Conservation (phyloP, 1,140 invertebrate species). For the Lepidurus arcticus region DNA sequence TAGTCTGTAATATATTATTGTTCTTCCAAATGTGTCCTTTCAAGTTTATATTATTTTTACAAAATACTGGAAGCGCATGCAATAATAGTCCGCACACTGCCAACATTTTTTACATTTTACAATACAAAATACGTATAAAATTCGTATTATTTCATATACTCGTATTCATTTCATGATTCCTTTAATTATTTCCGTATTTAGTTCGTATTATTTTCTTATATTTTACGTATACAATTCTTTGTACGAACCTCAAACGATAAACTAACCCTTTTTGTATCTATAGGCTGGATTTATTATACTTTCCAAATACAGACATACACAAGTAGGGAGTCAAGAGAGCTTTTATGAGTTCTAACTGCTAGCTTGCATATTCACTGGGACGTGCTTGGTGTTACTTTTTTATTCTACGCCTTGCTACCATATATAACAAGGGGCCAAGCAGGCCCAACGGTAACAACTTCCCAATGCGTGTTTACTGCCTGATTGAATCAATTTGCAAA, state of each 20-base stretch:
- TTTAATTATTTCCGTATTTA: not conserved
- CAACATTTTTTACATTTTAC: no score
- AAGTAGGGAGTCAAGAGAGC: no score
- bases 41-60: not conserved
- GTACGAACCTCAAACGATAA: no score
- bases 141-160: not conserved
- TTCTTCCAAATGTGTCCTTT: not conserved
- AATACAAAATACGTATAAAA: no score
- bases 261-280: no score
- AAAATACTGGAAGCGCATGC: no score
- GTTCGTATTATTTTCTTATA: not conserved
- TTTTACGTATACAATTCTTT: no score
- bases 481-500: conserved; percentile 11
- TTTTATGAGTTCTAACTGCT: no score
- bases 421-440: not conserved
- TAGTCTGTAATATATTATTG: not conserved
- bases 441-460: not conserved
- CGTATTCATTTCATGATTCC: not conserved
- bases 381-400: not conserved
- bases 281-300: no score
- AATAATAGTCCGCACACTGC: no score
- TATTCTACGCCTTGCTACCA: not conserved
- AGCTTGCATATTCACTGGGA: no score
- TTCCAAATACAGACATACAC: no score
- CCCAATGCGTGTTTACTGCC: not conserved